Percentiles rank a stretch among this genome's conserved stretches.
phyloP scores from a whole-genome alignment of 2,888 invertebrate species.

The Glaucopsyche alexis region DNA sequence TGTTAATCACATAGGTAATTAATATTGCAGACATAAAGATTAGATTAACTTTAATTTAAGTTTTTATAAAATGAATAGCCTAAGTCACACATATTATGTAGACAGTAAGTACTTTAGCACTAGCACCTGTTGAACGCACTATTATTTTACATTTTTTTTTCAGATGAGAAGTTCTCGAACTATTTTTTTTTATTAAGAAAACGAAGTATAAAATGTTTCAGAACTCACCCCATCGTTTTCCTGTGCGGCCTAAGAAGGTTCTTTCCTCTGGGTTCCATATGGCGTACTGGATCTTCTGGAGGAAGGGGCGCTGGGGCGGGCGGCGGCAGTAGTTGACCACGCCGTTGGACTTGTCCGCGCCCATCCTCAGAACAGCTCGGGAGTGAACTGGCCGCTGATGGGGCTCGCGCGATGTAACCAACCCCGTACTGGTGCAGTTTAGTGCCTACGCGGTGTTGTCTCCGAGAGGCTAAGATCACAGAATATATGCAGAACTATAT shows the following conservation, averaged over 20 bases:
- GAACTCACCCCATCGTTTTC: conserved; percentile 83
- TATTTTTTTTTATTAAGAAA: too few species aligned
- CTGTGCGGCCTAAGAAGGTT: conserved; percentile 81
- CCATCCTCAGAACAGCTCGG: conserved; percentile 53
- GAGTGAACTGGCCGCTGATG: conserved; percentile 37
- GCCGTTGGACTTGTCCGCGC: conserved; percentile 68
- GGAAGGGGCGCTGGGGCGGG: conserved; percentile 63
- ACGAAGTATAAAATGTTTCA: too few species aligned
- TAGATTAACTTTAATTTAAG: too few species aligned
- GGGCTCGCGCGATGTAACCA: conserved; percentile 18
- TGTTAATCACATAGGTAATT: too few species aligned
- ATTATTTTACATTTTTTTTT: too few species aligned
- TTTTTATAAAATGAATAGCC: too few species aligned
- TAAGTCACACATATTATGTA: too few species aligned
- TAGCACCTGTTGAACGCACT: too few species aligned
- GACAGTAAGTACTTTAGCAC: too few species aligned
- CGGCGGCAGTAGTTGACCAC: conserved; percentile 63
- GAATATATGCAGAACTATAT: too few species aligned
- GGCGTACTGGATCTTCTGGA: conserved; percentile 61
- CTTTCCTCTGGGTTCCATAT: conserved; percentile 82
- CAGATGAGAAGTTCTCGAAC: too few species aligned
- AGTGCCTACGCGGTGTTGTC: conserved; percentile 29
- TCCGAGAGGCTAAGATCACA: conserved; percentile 30
- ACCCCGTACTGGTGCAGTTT: neutral
- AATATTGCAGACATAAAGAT: too few species aligned